phyloP scores from a whole-genome alignment of 1,140 invertebrate genomes.

The Micrasema longulum region DNA sequence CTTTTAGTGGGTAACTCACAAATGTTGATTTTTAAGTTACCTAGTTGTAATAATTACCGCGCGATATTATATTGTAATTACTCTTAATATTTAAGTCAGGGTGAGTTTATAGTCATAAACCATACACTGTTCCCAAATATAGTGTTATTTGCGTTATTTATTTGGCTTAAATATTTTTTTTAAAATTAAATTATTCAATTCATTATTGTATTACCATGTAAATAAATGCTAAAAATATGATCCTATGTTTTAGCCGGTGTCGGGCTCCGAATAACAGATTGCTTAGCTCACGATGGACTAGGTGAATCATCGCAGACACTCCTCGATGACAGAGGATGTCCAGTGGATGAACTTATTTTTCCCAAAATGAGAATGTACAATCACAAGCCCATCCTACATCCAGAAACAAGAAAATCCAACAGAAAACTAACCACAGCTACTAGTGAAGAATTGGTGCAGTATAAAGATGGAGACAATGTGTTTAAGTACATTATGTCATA shows the following conservation, averaged over 20 bases:
- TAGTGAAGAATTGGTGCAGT: conserved; percentile 14
- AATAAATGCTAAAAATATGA: no score
- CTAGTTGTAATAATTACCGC: no score
- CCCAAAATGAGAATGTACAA: conserved; percentile 64
- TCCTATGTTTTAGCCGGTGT: conserved; percentile 72
- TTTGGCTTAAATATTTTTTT: no score
- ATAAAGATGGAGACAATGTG: conserved; percentile 57
- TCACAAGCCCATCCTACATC: conserved; percentile 58
- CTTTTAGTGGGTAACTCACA: no score
- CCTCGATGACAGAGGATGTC: conserved; percentile 77
- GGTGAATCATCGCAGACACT: conserved; percentile 77
- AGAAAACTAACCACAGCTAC: conserved; percentile 19
- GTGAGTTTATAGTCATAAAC: no score
- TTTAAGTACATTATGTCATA: conserved; percentile 69
- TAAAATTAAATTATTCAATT: no score
- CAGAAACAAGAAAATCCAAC: conserved; percentile 56
- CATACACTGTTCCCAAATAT: no score
- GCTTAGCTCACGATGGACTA: conserved; percentile 79
- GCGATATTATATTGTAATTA: no score
- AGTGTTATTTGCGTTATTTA: no score
- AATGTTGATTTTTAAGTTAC: no score
- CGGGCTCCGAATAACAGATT: conserved; percentile 79
- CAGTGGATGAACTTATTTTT: conserved; percentile 76
- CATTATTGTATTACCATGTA: no score
- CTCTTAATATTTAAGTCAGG: no score